Percentiles rank a stretch among this genome's conserved stretches.
Evolutionary conservation across 2,797 vertebrate species (phyloP).

Genomic region (Taeniopygia guttata): DNA sequence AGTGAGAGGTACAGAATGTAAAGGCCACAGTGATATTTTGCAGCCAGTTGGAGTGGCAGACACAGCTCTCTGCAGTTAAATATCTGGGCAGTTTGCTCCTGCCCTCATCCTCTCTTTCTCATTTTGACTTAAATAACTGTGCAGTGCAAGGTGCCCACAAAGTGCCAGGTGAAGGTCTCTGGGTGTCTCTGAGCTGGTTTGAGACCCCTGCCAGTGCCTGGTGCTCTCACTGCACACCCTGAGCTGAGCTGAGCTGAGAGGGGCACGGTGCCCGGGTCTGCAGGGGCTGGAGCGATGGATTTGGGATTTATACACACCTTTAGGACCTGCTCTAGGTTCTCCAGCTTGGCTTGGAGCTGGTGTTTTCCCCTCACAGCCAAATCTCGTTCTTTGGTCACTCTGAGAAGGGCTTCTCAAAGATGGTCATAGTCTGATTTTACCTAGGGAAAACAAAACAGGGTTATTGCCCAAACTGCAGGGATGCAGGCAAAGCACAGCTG

Average conservation of each 20-base stretch:
- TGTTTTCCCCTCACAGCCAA: slow-evolving; percentile 87
- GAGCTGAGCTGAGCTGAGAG: too few relatives aligned
- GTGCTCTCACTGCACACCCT: not conserved
- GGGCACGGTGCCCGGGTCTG: not conserved
- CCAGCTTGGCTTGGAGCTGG: slow-evolving; percentile 98
- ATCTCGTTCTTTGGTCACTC: slow-evolving; percentile 88
- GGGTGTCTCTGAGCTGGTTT: not conserved
- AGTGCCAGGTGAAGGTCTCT: not conserved
- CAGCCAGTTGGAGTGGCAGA: not conserved
- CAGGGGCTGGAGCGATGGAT: not conserved
- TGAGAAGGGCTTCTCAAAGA: slow-evolving; percentile 79
- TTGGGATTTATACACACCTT: slow-evolving; percentile 80
- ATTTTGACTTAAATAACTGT: not conserved
- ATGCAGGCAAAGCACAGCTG: not conserved
- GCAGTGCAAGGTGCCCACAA: not conserved
- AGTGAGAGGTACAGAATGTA: not conserved
- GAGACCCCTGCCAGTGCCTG: not conserved
- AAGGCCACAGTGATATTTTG: not conserved
- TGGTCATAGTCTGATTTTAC: slow-evolving; percentile 89
- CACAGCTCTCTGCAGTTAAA: not conserved
- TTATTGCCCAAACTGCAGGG: not conserved
- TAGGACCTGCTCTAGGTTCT: slow-evolving; percentile 99
- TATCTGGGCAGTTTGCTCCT: not conserved
- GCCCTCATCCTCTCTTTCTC: not conserved
- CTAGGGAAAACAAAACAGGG: slow-evolving; percentile 54